Conservation (phyloP, 2,888 invertebrate species). For the Strigamia maritima region DNA sequence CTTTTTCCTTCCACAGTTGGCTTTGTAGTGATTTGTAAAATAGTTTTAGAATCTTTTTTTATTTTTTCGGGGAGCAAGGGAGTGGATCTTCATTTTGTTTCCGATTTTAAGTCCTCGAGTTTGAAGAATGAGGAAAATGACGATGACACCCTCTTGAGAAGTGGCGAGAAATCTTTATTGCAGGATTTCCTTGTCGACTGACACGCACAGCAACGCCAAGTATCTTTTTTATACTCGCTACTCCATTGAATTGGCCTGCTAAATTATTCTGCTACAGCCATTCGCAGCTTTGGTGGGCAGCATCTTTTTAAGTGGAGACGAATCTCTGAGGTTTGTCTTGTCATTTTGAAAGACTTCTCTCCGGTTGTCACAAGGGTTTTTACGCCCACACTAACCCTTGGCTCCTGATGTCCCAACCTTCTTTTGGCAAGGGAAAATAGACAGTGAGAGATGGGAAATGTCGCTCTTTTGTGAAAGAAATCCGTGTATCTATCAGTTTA, state of each 20-base stretch:
- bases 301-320: neutral
- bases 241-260: slow-evolving; percentile 10
- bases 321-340: slow-evolving; percentile 21
- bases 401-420: neutral
- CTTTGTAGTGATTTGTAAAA: slow-evolving; percentile 12
- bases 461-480: neutral
- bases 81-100: neutral
- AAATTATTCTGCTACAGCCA: slow-evolving; percentile 19
- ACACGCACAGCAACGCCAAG: neutral
- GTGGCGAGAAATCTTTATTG: slow-evolving; percentile 24
- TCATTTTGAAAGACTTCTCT: slow-evolving; percentile 14
- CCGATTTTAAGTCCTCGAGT: slow-evolving; percentile 10
- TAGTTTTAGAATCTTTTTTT: slow-evolving; percentile 10
- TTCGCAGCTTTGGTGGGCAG: neutral
- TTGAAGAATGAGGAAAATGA: slow-evolving; percentile 20
- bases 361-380: neutral
- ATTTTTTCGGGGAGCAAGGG: neutral
- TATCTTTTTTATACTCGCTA: slow-evolving; percentile 9
- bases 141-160: neutral
- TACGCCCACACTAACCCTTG: neutral
- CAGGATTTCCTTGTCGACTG: slow-evolving; percentile 10
- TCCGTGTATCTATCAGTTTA: neutral
- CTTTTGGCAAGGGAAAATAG: neutral
- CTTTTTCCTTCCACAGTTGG: neutral
- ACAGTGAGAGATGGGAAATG: neutral